Conservation (phyloP, 2,888 invertebrate genomes). For the Lochmaea capreae region DNA sequence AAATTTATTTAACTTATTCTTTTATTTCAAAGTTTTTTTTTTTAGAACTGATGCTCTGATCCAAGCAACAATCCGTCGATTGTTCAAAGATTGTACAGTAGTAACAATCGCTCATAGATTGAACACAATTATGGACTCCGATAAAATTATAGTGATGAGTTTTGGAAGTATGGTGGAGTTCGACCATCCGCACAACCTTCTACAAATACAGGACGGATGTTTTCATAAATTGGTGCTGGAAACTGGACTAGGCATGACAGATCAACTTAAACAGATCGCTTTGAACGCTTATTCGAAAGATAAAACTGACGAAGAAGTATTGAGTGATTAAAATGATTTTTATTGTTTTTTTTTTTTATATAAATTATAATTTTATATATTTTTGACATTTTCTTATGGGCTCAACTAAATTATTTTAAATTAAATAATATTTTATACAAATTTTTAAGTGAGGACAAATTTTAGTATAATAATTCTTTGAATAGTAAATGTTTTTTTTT, state of each 20-base stretch:
- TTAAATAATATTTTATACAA: too few relatives aligned
- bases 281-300: not conserved
- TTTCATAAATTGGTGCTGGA: conserved; percentile 72
- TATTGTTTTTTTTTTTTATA: too few relatives aligned
- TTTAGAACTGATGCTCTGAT: conserved; percentile 82
- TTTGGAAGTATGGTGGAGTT: conserved; percentile 80
- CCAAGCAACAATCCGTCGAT: conserved; percentile 78
- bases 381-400: too few relatives aligned
- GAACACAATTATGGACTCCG: conserved; percentile 88
- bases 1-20: not conserved
- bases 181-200: conserved; percentile 77
- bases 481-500: too few relatives aligned
- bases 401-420: too few relatives aligned
- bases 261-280: not conserved
- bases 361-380: too few relatives aligned
- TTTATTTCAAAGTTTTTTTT: conserved; percentile 61
- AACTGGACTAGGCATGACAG: conserved; percentile 67
- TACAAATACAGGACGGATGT: conserved; percentile 62
- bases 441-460: too few relatives aligned
- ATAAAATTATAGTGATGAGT: conserved; percentile 83
- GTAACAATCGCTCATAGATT: conserved; percentile 86
- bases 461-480: too few relatives aligned
- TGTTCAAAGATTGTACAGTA: conserved; percentile 82
- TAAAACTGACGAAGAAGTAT: not conserved
- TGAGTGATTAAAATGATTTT: not conserved